Evolutionary conservation across 2,888 invertebrate genomes (phyloP), one percentile per base, ranked within the genome.

Genomic region (Amaurobius ferox): DNA sequence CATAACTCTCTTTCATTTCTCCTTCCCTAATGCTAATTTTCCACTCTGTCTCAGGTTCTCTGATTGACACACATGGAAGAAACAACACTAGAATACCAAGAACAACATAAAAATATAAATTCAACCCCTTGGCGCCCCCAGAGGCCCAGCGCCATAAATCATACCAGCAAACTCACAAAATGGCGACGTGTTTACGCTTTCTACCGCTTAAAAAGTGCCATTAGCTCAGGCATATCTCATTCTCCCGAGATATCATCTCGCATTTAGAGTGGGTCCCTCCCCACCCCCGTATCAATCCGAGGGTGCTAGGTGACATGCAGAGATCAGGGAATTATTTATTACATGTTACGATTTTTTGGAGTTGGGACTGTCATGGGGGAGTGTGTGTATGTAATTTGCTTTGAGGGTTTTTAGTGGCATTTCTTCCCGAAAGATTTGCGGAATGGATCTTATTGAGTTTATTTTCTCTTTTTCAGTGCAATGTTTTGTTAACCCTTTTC

Each of bases 61-160:
- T 85, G 83, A 85, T 72, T 85, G 83, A 85, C 83, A 85, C 19
- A 40, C 66, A 74, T 35, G 67, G 32, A 28, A 19, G 55, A 55
- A 23, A 16, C 35, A 23, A 39, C 23, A 39, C 23, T 55, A 55
- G 55, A 55, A 23, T 55, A 23, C 23, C 55, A 23, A 5, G 55
- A 23, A 55, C 55, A 23, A 5, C 23, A 23, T 23, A 67, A 39
- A 67, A 67, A 35, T 28, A 23, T 55, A 66, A 72, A 79, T 35
- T 74, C n/a, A 55, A 55, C 30, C 35, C 28, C 62, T 40, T 32
- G 23, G 39, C 67, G 70, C 72, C 83, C 81, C 72, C 23, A 44
- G 66, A 76, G 66, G 72, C 66, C 80, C 9, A 35, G 40, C 39
- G 71, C 72, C 83, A 85, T 85, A 85, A 85, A 85, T 85, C 83